Conservation (phyloP, 2,113 vertebrate species). For the Takifugu flavidus region DNA sequence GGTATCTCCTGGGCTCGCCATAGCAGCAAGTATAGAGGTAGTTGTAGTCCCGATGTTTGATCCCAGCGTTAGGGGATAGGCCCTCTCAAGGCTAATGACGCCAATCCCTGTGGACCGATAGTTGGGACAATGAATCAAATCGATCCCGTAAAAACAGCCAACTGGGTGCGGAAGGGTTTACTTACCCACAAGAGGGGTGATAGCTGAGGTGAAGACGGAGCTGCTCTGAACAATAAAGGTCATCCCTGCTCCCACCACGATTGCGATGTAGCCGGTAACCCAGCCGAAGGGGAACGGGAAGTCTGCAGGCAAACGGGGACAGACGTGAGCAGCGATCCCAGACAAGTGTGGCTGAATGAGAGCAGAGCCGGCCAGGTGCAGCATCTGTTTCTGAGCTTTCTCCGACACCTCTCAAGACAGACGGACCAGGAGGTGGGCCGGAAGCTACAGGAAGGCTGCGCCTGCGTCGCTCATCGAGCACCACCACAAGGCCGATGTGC, state of each 20-base stretch:
- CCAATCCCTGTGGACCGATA: constrained; percentile 81
- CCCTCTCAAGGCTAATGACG: constrained; percentile 91
- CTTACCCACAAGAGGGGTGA: constrained; percentile 96
- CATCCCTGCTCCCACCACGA: constrained; percentile 91
- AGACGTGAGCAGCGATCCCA: constrained; percentile 5
- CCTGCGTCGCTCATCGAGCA: constrained; percentile 70
- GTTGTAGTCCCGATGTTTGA: constrained; percentile 97
- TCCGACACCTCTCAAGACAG: constrained; percentile 30
- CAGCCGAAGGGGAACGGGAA: constrained; percentile 93
- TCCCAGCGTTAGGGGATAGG: constrained; percentile 91
- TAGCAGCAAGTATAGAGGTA: constrained; percentile 91
- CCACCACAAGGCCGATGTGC: constrained; percentile 53
- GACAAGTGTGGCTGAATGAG: neutral
- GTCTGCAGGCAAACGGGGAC: constrained; percentile 72
- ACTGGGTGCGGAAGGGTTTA: accelerated
- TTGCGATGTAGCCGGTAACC: constrained; percentile 93
- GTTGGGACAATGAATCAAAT: neutral
- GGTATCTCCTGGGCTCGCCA: constrained; percentile 87
- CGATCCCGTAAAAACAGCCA: neutral
- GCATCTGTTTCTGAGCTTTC: constrained; percentile 48
- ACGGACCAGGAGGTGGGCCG: constrained; percentile 27
- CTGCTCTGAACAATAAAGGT: constrained; percentile 97
- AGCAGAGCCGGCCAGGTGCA: neutral
- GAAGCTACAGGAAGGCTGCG: constrained; percentile 40
- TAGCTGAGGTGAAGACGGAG: constrained; percentile 95